Evolutionary conservation across 1,140 invertebrate genomes (phyloP).

Genomic region (Sitophilus oryzae): DNA sequence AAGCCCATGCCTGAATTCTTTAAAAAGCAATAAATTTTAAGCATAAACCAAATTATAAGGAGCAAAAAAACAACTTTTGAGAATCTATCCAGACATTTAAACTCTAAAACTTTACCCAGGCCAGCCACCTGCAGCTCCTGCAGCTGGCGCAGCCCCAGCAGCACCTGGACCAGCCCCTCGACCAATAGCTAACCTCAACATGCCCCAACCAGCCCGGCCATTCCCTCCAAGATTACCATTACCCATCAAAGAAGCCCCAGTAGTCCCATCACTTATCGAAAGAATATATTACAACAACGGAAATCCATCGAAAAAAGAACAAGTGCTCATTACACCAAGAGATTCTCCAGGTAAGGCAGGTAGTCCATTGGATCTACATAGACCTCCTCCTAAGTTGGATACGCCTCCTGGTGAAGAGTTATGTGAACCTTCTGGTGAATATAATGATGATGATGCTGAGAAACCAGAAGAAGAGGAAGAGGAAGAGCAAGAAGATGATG

Average conservation of each 20-base stretch:
- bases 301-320: background rate
- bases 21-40: too few relatives aligned
- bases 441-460: too few relatives aligned
- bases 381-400: conserved; percentile 5
- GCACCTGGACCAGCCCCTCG: conserved; percentile 8
- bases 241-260: background rate
- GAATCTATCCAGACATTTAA: background rate
- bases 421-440: too few relatives aligned
- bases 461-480: conserved; percentile 8
- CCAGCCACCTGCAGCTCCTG: conserved; percentile 18
- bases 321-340: background rate
- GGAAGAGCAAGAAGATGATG: conserved; percentile 7
- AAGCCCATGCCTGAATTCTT: too few relatives aligned
- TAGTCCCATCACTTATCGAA: conserved; percentile 8
- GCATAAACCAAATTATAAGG: too few relatives aligned
- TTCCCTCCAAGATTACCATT: background rate
- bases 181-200: background rate
- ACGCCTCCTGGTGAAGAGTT: conserved; percentile 13
- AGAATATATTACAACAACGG: conserved; percentile 12
- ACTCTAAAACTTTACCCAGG: conserved; percentile 5
- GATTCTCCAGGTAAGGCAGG: background rate
- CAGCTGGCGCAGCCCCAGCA: conserved; percentile 16
- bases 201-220: background rate
- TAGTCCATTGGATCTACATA: background rate
- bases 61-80: too few relatives aligned